Evolutionary conservation across 2,888 invertebrate genomes (phyloP).

Genomic region (Acleris cristana): DNA sequence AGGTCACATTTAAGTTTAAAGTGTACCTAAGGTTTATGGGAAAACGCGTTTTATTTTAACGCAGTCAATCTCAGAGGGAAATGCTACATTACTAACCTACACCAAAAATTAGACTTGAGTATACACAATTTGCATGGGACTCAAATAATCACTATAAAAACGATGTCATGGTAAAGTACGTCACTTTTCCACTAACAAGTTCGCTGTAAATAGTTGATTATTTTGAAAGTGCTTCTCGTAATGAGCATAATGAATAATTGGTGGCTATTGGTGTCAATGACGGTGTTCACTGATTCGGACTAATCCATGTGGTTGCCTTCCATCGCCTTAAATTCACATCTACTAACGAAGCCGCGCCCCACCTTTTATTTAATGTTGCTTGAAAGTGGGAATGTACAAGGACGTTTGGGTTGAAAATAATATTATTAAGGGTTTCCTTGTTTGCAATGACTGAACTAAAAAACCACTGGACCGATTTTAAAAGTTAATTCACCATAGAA

Average conservation of each 20-base stretch:
- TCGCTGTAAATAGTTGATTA: constrained; percentile 33
- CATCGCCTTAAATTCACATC: too few relatives aligned
- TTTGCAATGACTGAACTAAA: too few relatives aligned
- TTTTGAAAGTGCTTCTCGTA: constrained; percentile 39
- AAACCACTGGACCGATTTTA: too few relatives aligned
- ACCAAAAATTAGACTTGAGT: neutral
- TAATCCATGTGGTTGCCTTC: neutral
- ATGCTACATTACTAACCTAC: neutral
- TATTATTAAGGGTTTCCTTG: too few relatives aligned
- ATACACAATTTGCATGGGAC: neutral
- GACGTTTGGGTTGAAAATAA: too few relatives aligned
- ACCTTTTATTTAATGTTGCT: too few relatives aligned
- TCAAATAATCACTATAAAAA: constrained; percentile 17
- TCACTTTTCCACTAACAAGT: constrained; percentile 34
- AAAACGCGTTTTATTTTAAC: too few relatives aligned
- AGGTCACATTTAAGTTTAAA: too few relatives aligned
- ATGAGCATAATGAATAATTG: constrained; percentile 29
- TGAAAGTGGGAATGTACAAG: too few relatives aligned
- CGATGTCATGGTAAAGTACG: constrained; percentile 28
- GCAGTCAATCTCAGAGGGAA: neutral
- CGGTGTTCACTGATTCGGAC: constrained; percentile 12
- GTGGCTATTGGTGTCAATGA: constrained; percentile 30
- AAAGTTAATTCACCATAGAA: too few relatives aligned
- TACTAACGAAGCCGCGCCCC: neutral
- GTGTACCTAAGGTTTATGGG: too few relatives aligned